These are phyloP conservation scores for Endomychus coccineus DNA, from an alignment of 2,888 invertebrate genomes.

Conservation along the genomic window DNA sequence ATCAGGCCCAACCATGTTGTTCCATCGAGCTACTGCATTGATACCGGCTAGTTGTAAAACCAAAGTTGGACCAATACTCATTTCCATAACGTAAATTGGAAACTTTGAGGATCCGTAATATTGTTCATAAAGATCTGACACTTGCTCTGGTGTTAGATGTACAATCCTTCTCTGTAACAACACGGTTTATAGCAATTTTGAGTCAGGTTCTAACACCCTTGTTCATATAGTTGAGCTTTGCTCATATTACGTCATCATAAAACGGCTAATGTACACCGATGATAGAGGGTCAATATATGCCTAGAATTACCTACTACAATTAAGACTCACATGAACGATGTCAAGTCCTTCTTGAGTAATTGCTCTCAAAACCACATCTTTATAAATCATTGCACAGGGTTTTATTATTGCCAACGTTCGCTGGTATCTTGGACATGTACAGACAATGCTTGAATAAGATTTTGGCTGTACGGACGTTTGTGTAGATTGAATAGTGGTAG, in stretches of 20 bases:
- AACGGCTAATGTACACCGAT: no score
- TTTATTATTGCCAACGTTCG: slow-evolving; percentile 75
- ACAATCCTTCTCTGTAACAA: slow-evolving; percentile 59
- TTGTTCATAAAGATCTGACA: slow-evolving; percentile 74
- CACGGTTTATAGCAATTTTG: no score
- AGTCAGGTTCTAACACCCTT: no score
- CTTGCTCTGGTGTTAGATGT: slow-evolving; percentile 74
- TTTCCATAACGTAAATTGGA: slow-evolving; percentile 69
- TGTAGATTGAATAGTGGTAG: no score
- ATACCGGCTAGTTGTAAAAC: slow-evolving; percentile 62
- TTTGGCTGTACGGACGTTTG: no score
- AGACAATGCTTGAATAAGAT: no score
- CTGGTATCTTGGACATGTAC: slow-evolving; percentile 42
- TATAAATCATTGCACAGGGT: slow-evolving; percentile 68
- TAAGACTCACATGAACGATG: slow-evolving; percentile 66
- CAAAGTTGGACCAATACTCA: slow-evolving; percentile 69
- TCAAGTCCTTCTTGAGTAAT: slow-evolving; percentile 65
- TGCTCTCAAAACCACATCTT: slow-evolving; percentile 63
- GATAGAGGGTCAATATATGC: no score
- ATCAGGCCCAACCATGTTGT: slow-evolving; percentile 63
- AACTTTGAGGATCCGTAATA: slow-evolving; percentile 67
- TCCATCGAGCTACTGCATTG: slow-evolving; percentile 67
- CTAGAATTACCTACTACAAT: no score
- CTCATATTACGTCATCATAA: no score
- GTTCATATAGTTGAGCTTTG: no score